Conservation (phyloP, 2,797 vertebrate species). For the Todus mexicanus region DNA sequence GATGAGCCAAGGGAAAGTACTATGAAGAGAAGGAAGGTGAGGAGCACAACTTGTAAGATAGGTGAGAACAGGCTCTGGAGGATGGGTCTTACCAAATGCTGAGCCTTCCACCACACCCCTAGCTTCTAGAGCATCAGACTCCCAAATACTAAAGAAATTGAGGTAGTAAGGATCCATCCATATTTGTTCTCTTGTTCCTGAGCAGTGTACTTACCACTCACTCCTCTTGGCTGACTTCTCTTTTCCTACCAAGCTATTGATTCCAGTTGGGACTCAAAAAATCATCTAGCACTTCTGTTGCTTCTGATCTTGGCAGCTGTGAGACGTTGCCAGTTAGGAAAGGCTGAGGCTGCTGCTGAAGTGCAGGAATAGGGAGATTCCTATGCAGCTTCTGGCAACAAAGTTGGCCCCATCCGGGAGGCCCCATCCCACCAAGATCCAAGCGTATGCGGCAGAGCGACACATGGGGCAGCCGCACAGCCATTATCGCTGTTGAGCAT, state of each 20-base stretch:
- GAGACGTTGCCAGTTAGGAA: not conserved
- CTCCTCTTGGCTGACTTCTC: not conserved
- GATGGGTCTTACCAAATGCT: not conserved
- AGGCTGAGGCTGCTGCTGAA: not conserved
- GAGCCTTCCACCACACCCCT: not conserved
- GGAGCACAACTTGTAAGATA: not conserved
- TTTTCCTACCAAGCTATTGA: not conserved
- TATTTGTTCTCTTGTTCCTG: not conserved
- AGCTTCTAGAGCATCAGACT: not conserved
- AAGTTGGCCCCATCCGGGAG: not conserved
- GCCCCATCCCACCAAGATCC: not conserved
- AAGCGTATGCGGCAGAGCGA: not conserved
- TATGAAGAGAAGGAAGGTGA: not conserved
- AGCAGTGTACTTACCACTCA: not conserved
- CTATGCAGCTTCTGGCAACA: not conserved
- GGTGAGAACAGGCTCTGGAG: not conserved
- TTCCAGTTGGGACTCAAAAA: not conserved
- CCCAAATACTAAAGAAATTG: rapidly evolving
- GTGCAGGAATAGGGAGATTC: not conserved
- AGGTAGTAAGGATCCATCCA: not conserved
- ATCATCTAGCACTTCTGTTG: not conserved
- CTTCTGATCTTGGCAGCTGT: not conserved
- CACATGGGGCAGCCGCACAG: not conserved
- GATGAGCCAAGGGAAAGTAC: not conserved
- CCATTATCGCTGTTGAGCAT: rapidly evolving